Evolutionary conservation across 2,797 vertebrate species (phyloP).

Genomic region (Spondyliosoma cantharus): DNA sequence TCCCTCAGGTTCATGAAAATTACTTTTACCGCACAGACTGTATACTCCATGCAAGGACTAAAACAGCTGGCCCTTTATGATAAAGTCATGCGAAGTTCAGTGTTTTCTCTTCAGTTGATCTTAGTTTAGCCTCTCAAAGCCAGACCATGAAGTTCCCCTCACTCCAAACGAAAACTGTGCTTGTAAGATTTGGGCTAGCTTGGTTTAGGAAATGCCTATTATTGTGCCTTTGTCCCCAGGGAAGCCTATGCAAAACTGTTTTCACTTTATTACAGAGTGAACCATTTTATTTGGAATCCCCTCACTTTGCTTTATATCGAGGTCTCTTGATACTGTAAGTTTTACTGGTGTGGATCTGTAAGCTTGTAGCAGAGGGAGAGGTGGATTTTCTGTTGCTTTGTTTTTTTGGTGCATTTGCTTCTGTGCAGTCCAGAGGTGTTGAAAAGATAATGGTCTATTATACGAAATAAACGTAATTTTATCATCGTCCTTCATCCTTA

Average conservation of each 20-base stretch:
- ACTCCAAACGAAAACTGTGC: constrained; percentile 11
- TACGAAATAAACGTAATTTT: constrained; percentile 88
- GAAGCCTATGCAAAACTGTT: constrained; percentile 67
- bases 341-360: constrained; percentile 65
- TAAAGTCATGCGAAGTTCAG: constrained; percentile 47
- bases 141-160: constrained; percentile 22
- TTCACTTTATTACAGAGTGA: constrained; percentile 57
- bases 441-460: constrained; percentile 83
- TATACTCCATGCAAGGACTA: constrained; percentile 69
- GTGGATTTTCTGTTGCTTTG: constrained; percentile 56
- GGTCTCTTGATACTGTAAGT: constrained; percentile 47
- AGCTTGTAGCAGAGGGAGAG: constrained; percentile 51
- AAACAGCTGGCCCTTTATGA: constrained; percentile 45
- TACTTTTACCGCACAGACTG: constrained; percentile 60
- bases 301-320: constrained; percentile 44
- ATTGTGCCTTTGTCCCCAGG: constrained; percentile 63
- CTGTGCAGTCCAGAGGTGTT: constrained; percentile 76
- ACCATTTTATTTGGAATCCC: constrained; percentile 44
- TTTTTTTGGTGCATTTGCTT: constrained; percentile 77
- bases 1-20: constrained; percentile 74
- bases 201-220: constrained; percentile 36
- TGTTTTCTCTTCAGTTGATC: constrained; percentile 39
- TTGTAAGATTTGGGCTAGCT: constrained; percentile 15
- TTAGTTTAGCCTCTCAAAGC: constrained; percentile 27
- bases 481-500: constrained; percentile 43